Conservation (phyloP, 2,113 vertebrate species). For the Diadophis punctatus region DNA sequence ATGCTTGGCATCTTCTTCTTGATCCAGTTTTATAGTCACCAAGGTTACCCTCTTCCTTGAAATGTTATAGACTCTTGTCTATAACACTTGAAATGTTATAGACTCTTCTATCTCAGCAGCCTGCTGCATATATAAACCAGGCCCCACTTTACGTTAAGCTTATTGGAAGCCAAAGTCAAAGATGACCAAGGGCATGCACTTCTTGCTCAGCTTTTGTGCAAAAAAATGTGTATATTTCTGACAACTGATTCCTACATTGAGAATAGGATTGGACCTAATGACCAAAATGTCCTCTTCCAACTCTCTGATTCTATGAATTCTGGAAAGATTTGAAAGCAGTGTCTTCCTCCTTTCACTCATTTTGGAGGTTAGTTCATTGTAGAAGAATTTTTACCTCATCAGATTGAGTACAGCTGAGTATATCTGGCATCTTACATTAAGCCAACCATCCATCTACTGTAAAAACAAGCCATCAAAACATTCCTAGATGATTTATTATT, state of each 20-base stretch:
- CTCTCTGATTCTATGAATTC: background rate
- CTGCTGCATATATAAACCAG: background rate
- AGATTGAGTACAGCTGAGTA: background rate
- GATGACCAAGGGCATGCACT: background rate
- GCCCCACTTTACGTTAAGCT: background rate
- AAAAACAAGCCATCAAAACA: background rate
- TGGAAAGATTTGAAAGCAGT: background rate
- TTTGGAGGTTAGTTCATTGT: background rate
- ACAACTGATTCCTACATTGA: background rate
- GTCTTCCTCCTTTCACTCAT: background rate
- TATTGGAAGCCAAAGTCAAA: background rate
- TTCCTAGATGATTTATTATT: background rate
- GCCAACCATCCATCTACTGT: background rate
- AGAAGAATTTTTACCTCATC: background rate
- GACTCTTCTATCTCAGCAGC: background rate
- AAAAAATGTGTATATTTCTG: background rate
- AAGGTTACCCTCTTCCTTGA: background rate
- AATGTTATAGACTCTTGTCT: background rate
- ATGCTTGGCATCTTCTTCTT: background rate
- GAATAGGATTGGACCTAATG: background rate
- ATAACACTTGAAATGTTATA: background rate
- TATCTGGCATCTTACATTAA: background rate
- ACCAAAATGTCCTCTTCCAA: background rate
- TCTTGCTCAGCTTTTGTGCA: background rate
- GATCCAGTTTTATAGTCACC: background rate